Conservation (phyloP, 1,140 invertebrate species). For the Drosophila simulans region DNA sequence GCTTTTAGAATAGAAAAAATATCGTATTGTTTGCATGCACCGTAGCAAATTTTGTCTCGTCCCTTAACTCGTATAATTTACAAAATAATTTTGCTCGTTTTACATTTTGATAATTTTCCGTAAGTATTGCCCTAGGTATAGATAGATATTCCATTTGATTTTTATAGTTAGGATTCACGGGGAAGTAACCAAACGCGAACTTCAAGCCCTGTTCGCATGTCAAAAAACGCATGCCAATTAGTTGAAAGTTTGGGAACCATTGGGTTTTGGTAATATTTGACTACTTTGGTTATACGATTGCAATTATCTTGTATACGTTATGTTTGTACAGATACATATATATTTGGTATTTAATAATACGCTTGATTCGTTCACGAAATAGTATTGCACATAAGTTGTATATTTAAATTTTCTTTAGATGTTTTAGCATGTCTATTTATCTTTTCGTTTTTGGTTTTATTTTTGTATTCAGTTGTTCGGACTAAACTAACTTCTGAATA, state of each 20-base stretch:
- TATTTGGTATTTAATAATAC: constrained; percentile 44
- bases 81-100: constrained; percentile 56
- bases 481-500: constrained; percentile 49
- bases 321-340: constrained; percentile 52
- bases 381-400: constrained; percentile 78
- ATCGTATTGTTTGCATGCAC: constrained; percentile 68
- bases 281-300: constrained; percentile 73
- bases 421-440: constrained; percentile 40
- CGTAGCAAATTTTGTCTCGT: constrained; percentile 50
- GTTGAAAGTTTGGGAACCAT: constrained; percentile 21
- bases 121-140: constrained; percentile 39
- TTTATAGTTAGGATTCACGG: constrained; percentile 22
- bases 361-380: constrained; percentile 61
- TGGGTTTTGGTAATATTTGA: constrained; percentile 54
- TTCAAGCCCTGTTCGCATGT: constrained; percentile 28
- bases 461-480: constrained; percentile 43
- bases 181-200: constrained; percentile 24
- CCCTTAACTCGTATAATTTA: constrained; percentile 56
- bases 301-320: constrained; percentile 57
- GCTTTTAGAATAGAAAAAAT: constrained; percentile 75
- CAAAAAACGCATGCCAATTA: constrained; percentile 46
- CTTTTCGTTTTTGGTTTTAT: constrained; percentile 12
- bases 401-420: constrained; percentile 59
- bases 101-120: constrained; percentile 62
- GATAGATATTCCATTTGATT: constrained; percentile 52